Conservation (phyloP, 2,888 invertebrate genomes). For the Emmelina monodactyla region DNA sequence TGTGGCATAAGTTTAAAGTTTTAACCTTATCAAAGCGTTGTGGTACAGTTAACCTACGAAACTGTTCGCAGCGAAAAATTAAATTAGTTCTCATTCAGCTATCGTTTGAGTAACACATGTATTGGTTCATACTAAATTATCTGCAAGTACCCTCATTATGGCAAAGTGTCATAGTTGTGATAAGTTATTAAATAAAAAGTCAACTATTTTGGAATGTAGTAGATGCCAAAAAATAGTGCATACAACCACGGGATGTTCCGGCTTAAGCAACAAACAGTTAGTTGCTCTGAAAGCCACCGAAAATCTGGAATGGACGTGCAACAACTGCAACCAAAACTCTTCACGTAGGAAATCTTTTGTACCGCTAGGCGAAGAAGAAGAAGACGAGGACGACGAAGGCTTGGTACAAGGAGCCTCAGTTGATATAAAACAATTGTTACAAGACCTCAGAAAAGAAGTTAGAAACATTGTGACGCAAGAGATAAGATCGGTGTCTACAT, state of each 20-base stretch:
- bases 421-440: conserved; percentile 1
- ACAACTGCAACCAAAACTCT: conserved; percentile 2
- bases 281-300: conserved; percentile 3
- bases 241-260: conserved; percentile 2
- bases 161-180: neutral
- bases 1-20: too few species aligned
- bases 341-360: neutral
- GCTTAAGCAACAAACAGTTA: conserved; percentile 3
- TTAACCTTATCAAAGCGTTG: too few species aligned
- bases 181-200: neutral
- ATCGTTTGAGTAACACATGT: too few species aligned
- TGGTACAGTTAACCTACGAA: too few species aligned
- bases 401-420: neutral
- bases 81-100: too few species aligned
- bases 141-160: conserved; percentile 1
- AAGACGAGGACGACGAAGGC: neutral
- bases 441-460: conserved; percentile 2
- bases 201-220: conserved; percentile 1
- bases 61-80: too few species aligned
- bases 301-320: conserved; percentile 4
- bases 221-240: conserved; percentile 5
- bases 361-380: neutral
- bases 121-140: too few species aligned
- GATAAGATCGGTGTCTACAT: neutral
- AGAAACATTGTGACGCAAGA: conserved; percentile 1